Percentiles rank a stretch among this genome's conserved stretches.
Conservation (phyloP, 2,888 invertebrate genomes). For the Drosophila prostipennis region DNA sequence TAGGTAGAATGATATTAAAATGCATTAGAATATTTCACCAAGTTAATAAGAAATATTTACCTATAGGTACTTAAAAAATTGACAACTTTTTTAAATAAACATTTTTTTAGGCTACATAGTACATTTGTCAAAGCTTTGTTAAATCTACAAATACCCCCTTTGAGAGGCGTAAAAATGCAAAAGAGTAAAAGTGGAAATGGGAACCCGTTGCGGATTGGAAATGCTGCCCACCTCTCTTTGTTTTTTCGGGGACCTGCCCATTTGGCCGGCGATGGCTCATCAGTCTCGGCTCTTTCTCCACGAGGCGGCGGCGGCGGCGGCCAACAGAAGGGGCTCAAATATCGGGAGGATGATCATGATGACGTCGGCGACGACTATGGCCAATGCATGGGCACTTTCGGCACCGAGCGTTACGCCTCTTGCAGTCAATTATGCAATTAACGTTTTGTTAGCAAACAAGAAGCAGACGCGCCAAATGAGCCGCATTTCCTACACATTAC, state of each 20-base stretch:
- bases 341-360: conserved; percentile 11
- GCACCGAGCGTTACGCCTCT: conserved; percentile 56
- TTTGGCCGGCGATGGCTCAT: conserved; percentile 55
- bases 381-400: conserved; percentile 42
- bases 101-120: not conserved
- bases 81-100: too few species aligned
- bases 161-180: conserved; percentile 16
- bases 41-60: too few species aligned
- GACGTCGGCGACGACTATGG: conserved; percentile 25
- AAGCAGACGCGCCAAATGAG: conserved; percentile 69
- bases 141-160: conserved; percentile 13
- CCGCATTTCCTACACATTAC: conserved; percentile 67
- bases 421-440: conserved; percentile 78
- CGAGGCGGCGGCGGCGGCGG: conserved; percentile 53
- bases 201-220: conserved; percentile 33
- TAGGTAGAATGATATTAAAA: too few species aligned
- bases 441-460: conserved; percentile 65
- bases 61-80: too few species aligned
- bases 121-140: too few species aligned
- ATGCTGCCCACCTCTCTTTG: conserved; percentile 26
- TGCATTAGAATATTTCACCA: too few species aligned
- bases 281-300: conserved; percentile 54
- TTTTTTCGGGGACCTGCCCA: conserved; percentile 43
- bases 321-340: conserved; percentile 40
- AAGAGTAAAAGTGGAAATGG: conserved; percentile 33